Evolutionary conservation across 2,797 vertebrate genomes (phyloP), one percentile per base, ranked within the genome.

Genomic region (Crypturellus tataupa): DNA sequence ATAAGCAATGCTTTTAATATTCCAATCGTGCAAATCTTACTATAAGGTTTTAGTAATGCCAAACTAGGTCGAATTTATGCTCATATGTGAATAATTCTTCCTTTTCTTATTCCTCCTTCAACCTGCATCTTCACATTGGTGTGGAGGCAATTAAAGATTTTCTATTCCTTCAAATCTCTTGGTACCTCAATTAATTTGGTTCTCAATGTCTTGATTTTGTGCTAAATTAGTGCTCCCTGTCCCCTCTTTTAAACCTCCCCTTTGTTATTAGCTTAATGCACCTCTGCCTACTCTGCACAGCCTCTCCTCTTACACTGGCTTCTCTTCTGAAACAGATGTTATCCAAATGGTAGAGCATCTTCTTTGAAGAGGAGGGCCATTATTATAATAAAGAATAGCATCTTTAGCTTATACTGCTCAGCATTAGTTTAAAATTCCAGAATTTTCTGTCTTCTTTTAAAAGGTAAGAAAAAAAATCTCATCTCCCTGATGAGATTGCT

Each of bases 181-280:
- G 93, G 86, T 80, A 87, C 88, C 58, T 93, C 72, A 70, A 20
- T 90, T 96, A 94, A 95, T 94, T 88, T 39, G 88, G 37, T 51
- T 93, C 71, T 93, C 94, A 95, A 93, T 88, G 35, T 92, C 94
- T 95, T 94, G 94, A 95, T 95, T 96, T 80, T 85, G 65, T 69
- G 65, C 84, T 95, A 92, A 83, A 96, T 91, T 78, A 68, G 91
- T 10, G 40, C 25, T 93, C 53, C 58, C 58, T 71, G 71, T 89
- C 76, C 82, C 91, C 85, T 87, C 81, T 73, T 27, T 27, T 89
- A 55, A 55, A 59, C 79, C 58, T 95, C 49, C 87, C 20, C 40
- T 80, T 58, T 78, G 39, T 81, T 85, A 0, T 16, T 20, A 13
- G 17, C 1, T 19, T 13, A 75, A 39, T 3, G 21, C 35, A 89